A percentile compares a stretch with the other conserved stretches of the same genome.
These are phyloP conservation scores for Brachionus rotundiformis DNA, from an alignment of 1,140 invertebrate species.

Conservation along the genomic window DNA sequence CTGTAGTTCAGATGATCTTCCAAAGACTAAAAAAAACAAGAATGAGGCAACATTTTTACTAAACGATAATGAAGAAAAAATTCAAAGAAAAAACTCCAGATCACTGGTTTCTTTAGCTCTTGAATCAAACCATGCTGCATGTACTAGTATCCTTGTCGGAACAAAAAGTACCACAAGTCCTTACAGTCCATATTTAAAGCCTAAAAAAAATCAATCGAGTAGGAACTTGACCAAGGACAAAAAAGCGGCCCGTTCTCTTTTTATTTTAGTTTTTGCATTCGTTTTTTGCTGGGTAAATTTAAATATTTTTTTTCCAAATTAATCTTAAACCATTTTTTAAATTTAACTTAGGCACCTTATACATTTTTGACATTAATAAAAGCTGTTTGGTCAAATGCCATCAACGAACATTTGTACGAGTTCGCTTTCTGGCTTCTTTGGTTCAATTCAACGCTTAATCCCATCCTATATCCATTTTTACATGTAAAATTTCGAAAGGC, in stretches of 20 bases:
- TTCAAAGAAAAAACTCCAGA: neutral
- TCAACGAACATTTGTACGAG: conserved; percentile 55
- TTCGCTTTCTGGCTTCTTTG: conserved; percentile 57
- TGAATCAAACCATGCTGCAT: neutral
- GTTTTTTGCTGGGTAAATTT: conserved; percentile 52
- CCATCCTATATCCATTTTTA: conserved; percentile 57
- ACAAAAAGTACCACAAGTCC: neutral
- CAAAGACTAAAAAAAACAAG: neutral
- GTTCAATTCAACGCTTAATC: conserved; percentile 57
- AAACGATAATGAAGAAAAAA: neutral
- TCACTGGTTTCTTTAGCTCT: neutral
- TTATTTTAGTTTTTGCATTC: conserved; percentile 54
- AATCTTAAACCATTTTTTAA: neutral
- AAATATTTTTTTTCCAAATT: neutral
- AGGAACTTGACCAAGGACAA: conserved; percentile 50
- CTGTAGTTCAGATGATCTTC: neutral
- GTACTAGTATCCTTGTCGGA: neutral
- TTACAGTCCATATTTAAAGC: conserved; percentile 8
- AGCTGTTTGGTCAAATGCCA: conserved; percentile 40
- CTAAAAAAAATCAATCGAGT: conserved; percentile 12
- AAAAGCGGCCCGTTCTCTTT: conserved; percentile 52
- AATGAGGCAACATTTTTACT: neutral
- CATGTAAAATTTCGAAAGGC: conserved; percentile 53
- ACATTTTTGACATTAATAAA: conserved; percentile 50
- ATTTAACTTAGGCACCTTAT: conserved; percentile 51